A percentile compares a stretch with the other conserved stretches of the same genome.
These are phyloP conservation scores for Tachina grossa DNA, from an alignment of 2,888 invertebrate species.

Conservation along the genomic window DNA sequence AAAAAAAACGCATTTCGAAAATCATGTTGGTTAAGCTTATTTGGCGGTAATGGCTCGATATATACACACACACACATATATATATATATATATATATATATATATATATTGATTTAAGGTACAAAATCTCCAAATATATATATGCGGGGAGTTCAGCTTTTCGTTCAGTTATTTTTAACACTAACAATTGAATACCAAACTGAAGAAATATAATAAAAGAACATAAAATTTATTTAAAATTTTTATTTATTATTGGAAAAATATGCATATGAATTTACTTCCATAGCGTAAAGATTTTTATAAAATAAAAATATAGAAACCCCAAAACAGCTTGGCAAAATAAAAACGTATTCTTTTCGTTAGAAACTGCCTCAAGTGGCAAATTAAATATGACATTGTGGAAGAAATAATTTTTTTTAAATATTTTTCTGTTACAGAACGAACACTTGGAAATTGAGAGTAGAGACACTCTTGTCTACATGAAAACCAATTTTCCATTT, in stretches of 20 bases:
- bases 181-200: background rate
- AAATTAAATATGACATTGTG: constrained; percentile 58
- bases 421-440: constrained; percentile 19
- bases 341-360: constrained; percentile 40
- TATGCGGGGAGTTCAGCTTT: background rate
- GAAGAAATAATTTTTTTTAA: constrained; percentile 52
- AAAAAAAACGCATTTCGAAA: too few species aligned
- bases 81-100: too few species aligned
- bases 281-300: constrained; percentile 13
- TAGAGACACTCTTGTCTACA: constrained; percentile 7
- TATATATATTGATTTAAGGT: too few species aligned
- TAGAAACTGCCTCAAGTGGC: constrained; percentile 58
- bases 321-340: constrained; percentile 39
- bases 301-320: background rate
- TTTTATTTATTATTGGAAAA: background rate
- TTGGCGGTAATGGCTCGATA: too few species aligned
- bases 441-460: background rate
- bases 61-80: too few species aligned
- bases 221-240: background rate
- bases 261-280: background rate
- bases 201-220: background rate
- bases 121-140: background rate
- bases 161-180: background rate
- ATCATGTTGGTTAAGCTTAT: too few species aligned
- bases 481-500: constrained; percentile 29